Evolutionary conservation across 2,888 invertebrate species (phyloP).

Genomic region (Mechanitis messenoides): DNA sequence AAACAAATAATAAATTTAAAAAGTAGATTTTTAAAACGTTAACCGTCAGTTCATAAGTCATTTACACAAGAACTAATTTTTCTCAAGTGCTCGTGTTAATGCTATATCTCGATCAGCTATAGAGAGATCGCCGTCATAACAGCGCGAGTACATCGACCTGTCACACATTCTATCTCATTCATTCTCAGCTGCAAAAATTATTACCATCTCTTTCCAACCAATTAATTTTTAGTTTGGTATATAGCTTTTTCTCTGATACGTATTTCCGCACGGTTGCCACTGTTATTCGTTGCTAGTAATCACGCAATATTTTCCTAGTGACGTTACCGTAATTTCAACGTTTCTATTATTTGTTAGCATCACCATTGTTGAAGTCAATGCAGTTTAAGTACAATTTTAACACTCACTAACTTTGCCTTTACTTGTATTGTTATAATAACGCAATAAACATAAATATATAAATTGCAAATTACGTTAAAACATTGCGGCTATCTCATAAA

Average conservation of each 20-base stretch:
- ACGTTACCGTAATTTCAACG: constrained; percentile 13
- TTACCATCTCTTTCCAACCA: constrained; percentile 36
- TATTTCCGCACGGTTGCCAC: constrained; percentile 39
- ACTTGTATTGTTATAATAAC: too few relatives aligned
- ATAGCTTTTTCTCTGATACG: constrained; percentile 39
- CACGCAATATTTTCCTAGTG: constrained; percentile 29
- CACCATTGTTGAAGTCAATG: too few relatives aligned
- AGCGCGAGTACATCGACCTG: constrained; percentile 46
- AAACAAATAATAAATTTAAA: too few relatives aligned
- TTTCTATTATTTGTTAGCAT: too few relatives aligned
- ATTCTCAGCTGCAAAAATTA: constrained; percentile 33
- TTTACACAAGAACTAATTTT: constrained; percentile 20
- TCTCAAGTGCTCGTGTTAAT: constrained; percentile 19
- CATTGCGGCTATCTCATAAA: too few relatives aligned
- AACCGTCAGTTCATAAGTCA: not conserved
- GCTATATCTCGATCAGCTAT: constrained; percentile 27
- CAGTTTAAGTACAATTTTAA: too few relatives aligned
- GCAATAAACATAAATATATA: too few relatives aligned
- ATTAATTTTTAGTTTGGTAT: constrained; percentile 39
- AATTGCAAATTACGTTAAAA: too few relatives aligned
- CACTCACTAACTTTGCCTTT: too few relatives aligned
- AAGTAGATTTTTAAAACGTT: too few relatives aligned
- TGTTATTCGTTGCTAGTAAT: constrained; percentile 36
- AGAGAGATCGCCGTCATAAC: constrained; percentile 32
- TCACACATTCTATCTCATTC: constrained; percentile 35